phyloP scores from a whole-genome alignment of 2,113 vertebrate species.

The Microtus richardsoni region DNA sequence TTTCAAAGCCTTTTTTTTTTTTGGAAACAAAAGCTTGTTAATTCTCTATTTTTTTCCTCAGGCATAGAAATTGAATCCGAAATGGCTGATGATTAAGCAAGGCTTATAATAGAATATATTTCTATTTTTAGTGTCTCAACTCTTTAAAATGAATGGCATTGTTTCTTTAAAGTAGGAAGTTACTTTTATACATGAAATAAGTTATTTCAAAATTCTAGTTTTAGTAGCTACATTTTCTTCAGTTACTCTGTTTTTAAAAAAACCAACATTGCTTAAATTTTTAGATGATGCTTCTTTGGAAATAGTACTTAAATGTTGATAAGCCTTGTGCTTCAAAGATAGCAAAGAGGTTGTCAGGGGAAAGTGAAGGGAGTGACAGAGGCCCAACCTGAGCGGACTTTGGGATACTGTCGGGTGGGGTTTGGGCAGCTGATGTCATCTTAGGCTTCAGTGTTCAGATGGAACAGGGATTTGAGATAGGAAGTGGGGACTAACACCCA shows the following conservation, averaged over 20 bases:
- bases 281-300: neutral
- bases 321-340: neutral
- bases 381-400: neutral
- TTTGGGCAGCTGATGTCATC: neutral
- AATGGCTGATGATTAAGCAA: constrained; percentile 70
- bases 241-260: constrained; percentile 14
- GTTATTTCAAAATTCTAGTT: constrained; percentile 47
- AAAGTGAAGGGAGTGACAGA: neutral
- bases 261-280: neutral
- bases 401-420: neutral
- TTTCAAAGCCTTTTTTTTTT: constrained; percentile 8
- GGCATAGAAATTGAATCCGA: constrained; percentile 67
- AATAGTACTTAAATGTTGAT: neutral
- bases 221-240: constrained; percentile 25
- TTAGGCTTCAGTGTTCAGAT: neutral
- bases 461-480: neutral
- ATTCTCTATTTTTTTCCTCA: constrained; percentile 13
- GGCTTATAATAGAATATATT: constrained; percentile 65
- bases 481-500: neutral
- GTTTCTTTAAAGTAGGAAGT: constrained; percentile 72
- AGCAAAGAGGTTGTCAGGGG: neutral
- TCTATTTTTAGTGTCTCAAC: constrained; percentile 67
- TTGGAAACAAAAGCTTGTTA: constrained; percentile 55
- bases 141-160: constrained; percentile 64
- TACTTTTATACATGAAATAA: constrained; percentile 57